Conservation (phyloP, 2,888 invertebrate species). For the Eledone cirrhosa region DNA sequence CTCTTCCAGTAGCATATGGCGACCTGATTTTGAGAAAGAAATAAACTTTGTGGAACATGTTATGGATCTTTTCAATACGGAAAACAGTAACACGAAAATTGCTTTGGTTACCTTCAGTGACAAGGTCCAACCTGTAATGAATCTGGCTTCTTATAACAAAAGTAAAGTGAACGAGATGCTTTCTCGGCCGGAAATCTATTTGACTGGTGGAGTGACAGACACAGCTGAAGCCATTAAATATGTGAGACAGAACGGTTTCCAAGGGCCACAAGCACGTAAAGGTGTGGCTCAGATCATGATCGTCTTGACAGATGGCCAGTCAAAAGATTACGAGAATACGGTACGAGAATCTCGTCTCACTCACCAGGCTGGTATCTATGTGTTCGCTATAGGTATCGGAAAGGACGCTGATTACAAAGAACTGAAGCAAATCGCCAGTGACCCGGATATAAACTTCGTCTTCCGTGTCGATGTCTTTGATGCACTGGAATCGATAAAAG, state of each 20-base stretch:
- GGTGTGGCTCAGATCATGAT: conserved; percentile 52
- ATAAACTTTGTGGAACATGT: conserved; percentile 48
- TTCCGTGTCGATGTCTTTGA: conserved; percentile 51
- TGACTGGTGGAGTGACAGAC: conserved; percentile 43
- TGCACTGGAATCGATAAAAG: conserved; percentile 51
- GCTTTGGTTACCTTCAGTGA: conserved; percentile 46
- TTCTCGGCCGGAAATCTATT: conserved; percentile 27
- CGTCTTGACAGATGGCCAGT: conserved; percentile 58
- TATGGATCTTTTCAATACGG: conserved; percentile 46
- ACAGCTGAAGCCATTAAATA: conserved; percentile 46
- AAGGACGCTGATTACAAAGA: conserved; percentile 46
- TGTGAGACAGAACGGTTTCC: conserved; percentile 43
- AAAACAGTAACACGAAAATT: conserved; percentile 46
- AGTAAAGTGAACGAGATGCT: neutral
- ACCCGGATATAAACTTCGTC: conserved; percentile 46
- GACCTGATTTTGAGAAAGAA: conserved; percentile 44
- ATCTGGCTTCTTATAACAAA: conserved; percentile 14
- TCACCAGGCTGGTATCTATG: conserved; percentile 45
- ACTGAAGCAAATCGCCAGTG: conserved; percentile 49
- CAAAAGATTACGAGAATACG: conserved; percentile 46
- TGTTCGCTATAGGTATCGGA: conserved; percentile 60
- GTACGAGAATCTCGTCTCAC: conserved; percentile 45
- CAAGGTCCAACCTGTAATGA: conserved; percentile 27
- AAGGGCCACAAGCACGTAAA: conserved; percentile 35
- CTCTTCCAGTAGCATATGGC: conserved; percentile 47